These are phyloP conservation scores for Plutella xylostella DNA, from an alignment of 2,888 invertebrate genomes.

Conservation along the genomic window DNA sequence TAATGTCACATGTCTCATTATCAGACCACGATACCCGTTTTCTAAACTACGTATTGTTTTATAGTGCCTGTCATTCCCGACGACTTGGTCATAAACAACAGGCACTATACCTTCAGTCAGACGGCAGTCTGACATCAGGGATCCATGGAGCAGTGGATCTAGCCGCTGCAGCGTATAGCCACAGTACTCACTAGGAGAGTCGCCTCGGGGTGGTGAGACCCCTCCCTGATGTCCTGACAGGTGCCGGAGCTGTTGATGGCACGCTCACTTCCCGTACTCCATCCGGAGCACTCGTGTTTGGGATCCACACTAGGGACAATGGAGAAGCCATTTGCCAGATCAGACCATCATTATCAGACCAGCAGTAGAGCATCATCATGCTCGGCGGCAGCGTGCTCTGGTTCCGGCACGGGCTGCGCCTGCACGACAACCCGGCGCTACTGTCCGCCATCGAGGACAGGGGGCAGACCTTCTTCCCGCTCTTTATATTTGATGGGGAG, in stretches of 20 bases:
- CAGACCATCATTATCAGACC: too few species aligned
- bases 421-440: slow-evolving; percentile 79
- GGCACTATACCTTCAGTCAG: too few species aligned
- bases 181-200: too few species aligned
- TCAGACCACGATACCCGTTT: slow-evolving; percentile 82
- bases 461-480: slow-evolving; percentile 63
- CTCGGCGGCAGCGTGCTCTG: slow-evolving; percentile 69
- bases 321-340: slow-evolving; percentile 67
- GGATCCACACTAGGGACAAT: slow-evolving; percentile 56
- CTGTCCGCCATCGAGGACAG: slow-evolving; percentile 60
- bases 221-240: too few species aligned
- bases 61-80: too few species aligned
- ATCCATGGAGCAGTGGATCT: slow-evolving; percentile 50
- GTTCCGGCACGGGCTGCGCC: slow-evolving; percentile 78
- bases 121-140: slow-evolving; percentile 61
- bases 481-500: slow-evolving; percentile 82
- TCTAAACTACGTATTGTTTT: too few species aligned
- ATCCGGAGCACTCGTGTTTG: slow-evolving; percentile 73
- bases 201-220: too few species aligned
- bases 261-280: slow-evolving; percentile 77
- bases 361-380: background rate
- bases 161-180: slow-evolving; percentile 74
- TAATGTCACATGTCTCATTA: too few species aligned
- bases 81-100: too few species aligned
- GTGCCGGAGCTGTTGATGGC: slow-evolving; percentile 79